Conservation (phyloP, 2,888 invertebrate species). For the Hirtodrosophila duncani region DNA sequence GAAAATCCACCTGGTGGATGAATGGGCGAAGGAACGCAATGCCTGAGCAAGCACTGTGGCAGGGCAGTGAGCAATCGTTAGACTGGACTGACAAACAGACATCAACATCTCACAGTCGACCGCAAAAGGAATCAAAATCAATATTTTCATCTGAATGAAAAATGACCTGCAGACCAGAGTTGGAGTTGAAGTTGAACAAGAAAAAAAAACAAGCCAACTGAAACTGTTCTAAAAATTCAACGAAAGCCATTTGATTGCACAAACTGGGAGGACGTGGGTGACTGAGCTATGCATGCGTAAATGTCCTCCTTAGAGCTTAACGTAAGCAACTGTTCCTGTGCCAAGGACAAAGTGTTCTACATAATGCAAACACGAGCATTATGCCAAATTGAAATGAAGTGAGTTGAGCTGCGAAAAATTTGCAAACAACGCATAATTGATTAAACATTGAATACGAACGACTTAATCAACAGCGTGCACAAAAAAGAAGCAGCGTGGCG, state of each 20-base stretch:
- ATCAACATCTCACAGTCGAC: slow-evolving; percentile 56
- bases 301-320: too few relatives aligned
- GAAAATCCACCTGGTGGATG: slow-evolving; percentile 23
- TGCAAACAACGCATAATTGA: slow-evolving; percentile 67
- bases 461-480: slow-evolving; percentile 64
- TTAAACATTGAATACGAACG: slow-evolving; percentile 57
- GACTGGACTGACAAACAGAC: slow-evolving; percentile 74
- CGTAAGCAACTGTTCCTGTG: too few relatives aligned
- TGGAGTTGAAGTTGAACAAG: not conserved
- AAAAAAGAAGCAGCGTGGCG: too few relatives aligned
- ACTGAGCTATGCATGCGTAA: too few relatives aligned
- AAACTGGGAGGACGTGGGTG: too few relatives aligned
- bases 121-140: slow-evolving; percentile 51
- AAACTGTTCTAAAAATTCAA: too few relatives aligned
- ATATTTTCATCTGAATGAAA: slow-evolving; percentile 74
- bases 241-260: too few relatives aligned
- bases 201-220: too few relatives aligned
- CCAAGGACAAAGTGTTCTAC: too few relatives aligned
- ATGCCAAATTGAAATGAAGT: slow-evolving; percentile 25
- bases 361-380: too few relatives aligned
- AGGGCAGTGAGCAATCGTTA: slow-evolving; percentile 59
- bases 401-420: slow-evolving; percentile 39
- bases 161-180: slow-evolving; percentile 51
- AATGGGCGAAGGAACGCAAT: slow-evolving; percentile 36
- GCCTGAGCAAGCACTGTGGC: too few relatives aligned